Evolutionary conservation across 2,797 vertebrate genomes (phyloP), one percentile per base, ranked within the genome.

Genomic region (Gymnocypris eckloni): DNA sequence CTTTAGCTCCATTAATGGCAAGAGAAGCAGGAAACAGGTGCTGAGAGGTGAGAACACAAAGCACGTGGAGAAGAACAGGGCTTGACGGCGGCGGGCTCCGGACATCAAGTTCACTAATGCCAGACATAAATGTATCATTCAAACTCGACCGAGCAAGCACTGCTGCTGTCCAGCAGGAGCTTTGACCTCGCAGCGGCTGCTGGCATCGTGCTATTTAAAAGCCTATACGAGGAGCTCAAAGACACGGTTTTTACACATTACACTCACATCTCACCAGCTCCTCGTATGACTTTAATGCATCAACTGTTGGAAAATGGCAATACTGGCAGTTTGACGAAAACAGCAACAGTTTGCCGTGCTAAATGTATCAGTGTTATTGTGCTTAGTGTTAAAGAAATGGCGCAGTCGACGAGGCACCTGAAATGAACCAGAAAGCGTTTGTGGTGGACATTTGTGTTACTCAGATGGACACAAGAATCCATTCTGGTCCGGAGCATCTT

Each of bases 271-370:
- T 56, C 13, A 10, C 6, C 48, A 10, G 15, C 15, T 56, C 75
- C 37, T 79, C 4, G 8, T 4, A 20, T 43, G 22, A 25, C 10
- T 84, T 69, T 22, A 41, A 77, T 2, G 11, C 64, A 28, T 45
- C 48, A 7, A 59, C 37, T 69, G 2, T 20, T 52, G 41, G 22
- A 52, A 39, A 50, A n/a, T 9, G 73, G 20, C 25, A 12, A 37
- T 20, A 2, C 22, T 10, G 18, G 3, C 25, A 52, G 25, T 50
- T 37, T 76, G 13, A 66, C 13, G 12, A 71, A 71, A 73, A 61
- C 77, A 48, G 41, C 84, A 86, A 81, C 84, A 81, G 84, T 80
- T 81, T 85, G 54, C 15, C 28, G 6, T 25, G 56, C 41, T 73
- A 28, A 48, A 48, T 33, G 41, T 1, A 70, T 69, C 64, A 39